Evolutionary conservation across 2,888 invertebrate species (phyloP), one percentile per base, ranked within the genome.

Genomic region (Drosophila falleni): DNA sequence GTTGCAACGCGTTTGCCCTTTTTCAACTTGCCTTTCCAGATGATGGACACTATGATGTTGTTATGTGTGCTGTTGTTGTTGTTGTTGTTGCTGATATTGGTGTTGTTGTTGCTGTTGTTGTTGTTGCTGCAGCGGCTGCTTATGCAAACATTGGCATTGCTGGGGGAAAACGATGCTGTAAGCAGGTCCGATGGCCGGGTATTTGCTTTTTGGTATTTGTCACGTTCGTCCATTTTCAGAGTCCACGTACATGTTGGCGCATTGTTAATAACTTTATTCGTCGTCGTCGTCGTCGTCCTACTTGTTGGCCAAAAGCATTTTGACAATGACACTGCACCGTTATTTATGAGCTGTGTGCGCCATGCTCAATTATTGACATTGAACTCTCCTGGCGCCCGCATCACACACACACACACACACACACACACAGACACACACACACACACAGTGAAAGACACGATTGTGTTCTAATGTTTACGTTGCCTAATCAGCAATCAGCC

Each of bases 191-290:
- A 56, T n/a, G 53, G 26, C 19, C 56, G 59, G 65, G 65, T n/a
- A n/a, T n/a, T n/a, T n/a, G n/a, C n/a, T 19, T 29, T 82, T 85
- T 80, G 82, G 84, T 90, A 91, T 91, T 91, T 91, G 91, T 90
- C 91, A 91, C 91, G 91, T 91, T 91, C 91, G 72, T 85, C 91
- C 89, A 84, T 91, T 90, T 90, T 89, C 71, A 90, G 91, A 90
- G 70, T 77, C 66, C 86, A 77, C 84, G 90, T 87, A 88, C 91
- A 91, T 80, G 90, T 85, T 86, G 90, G 74, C 81, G 90, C 90
- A 90, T 90, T 91, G 90, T 89, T 90, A 90, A 91, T 91, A 89
- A 89, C 88, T 88, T 87, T 85, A 81, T 90, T 89, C 71, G 81
- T 72, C 80, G 53, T 64, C 76, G 90, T 89, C 71, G 81, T 72